These are phyloP conservation scores for Leucoraja ocellata DNA, from an alignment of 2,797 vertebrate species.

Conservation along the genomic window DNA sequence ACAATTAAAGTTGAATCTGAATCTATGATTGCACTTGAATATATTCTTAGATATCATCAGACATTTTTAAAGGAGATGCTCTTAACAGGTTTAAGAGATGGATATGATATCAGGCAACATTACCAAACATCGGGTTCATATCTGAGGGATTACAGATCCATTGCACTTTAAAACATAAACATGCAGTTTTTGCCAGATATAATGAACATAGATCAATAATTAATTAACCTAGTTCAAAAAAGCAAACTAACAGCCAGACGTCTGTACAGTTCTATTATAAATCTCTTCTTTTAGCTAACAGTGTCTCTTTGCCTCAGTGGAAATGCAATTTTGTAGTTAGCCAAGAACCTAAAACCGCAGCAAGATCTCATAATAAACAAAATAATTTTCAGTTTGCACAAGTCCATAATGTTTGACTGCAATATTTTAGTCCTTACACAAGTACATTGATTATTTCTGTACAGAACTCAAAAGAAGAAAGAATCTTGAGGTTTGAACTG, in stretches of 20 bases:
- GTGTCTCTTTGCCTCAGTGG: neutral
- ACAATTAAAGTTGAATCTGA: too few species aligned
- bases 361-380: neutral
- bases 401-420: neutral
- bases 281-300: neutral
- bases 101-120: neutral
- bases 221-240: neutral
- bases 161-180: neutral
- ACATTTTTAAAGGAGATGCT: neutral
- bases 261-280: neutral
- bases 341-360: neutral
- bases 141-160: neutral
- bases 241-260: neutral
- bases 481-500: neutral
- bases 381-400: neutral
- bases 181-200: neutral
- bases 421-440: neutral
- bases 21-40: neutral
- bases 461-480: neutral
- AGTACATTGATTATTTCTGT: neutral
- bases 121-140: slow-evolving; percentile 4
- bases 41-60: neutral
- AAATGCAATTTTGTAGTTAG: neutral
- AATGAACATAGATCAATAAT: neutral
- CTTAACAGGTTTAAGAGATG: neutral